Evolutionary conservation across 2,797 vertebrate genomes (phyloP).

Genomic region (Coilia nasus): DNA sequence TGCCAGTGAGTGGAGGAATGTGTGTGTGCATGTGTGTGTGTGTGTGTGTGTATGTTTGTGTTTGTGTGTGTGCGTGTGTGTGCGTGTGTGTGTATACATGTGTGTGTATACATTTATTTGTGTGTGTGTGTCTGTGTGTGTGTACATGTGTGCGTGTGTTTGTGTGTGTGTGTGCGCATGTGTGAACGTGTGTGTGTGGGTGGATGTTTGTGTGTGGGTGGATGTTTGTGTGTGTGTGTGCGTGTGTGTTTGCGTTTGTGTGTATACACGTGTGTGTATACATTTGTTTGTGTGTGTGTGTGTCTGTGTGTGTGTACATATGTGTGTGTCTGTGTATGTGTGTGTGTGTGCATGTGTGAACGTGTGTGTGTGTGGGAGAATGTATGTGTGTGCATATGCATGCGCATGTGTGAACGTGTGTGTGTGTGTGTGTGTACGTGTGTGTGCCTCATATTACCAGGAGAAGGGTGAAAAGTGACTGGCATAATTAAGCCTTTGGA

Average conservation of each 20-base stretch:
- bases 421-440: conserved; percentile 16
- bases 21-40: not conserved
- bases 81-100: conserved; percentile 12
- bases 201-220: not conserved
- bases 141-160: not conserved
- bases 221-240: not conserved
- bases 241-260: not conserved
- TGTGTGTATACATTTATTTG: not conserved
- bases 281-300: too few species aligned
- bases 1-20: not conserved
- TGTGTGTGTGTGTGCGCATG: conserved; percentile 17
- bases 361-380: conserved; percentile 24
- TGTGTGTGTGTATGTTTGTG: not conserved
- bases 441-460: not conserved
- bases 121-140: not conserved
- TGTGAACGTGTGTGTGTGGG: conserved; percentile 43
- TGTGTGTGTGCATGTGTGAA: not conserved
- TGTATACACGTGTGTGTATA: not conserved
- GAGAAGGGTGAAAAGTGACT: conserved; percentile 28
- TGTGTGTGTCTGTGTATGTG: not conserved
- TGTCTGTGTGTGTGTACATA: not conserved
- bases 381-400: not conserved
- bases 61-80: not conserved
- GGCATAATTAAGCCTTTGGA: conserved; percentile 38
- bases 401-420: not conserved